Conservation (phyloP, 2,113 vertebrate species). For the Leucopsar rothschildi region DNA sequence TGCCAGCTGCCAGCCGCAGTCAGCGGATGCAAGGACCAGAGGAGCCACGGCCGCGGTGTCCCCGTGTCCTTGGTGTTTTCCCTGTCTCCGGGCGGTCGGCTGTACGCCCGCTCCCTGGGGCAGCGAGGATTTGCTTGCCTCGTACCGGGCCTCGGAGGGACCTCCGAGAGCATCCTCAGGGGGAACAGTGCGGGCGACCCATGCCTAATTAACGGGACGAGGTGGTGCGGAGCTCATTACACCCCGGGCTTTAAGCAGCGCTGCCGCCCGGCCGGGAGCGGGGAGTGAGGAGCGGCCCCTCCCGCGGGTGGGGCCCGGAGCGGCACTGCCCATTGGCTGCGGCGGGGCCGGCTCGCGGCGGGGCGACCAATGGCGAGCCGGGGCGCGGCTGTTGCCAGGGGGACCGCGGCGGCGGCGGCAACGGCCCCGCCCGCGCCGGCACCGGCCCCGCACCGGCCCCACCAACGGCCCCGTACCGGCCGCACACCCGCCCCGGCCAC, state of each 20-base stretch:
- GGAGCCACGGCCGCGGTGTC: neutral
- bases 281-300: neutral
- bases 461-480: too few relatives aligned
- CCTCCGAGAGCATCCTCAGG: neutral
- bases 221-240: neutral
- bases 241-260: neutral
- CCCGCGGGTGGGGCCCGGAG: neutral
- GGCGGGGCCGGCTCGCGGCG: neutral
- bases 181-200: neutral
- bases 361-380: neutral
- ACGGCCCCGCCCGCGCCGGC: neutral
- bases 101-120: fast-evolving
- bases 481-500: too few relatives aligned
- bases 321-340: neutral
- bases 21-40: neutral
- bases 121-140: neutral
- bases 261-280: neutral
- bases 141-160: neutral
- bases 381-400: neutral
- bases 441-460: neutral
- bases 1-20: neutral
- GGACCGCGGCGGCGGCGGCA: neutral
- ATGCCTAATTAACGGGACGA: neutral
- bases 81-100: too few relatives aligned
- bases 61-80: neutral